Evolutionary conservation across 2,888 invertebrate genomes (phyloP), one percentile per base, ranked within the genome.

Genomic region (Polydrusus tereticollis): DNA sequence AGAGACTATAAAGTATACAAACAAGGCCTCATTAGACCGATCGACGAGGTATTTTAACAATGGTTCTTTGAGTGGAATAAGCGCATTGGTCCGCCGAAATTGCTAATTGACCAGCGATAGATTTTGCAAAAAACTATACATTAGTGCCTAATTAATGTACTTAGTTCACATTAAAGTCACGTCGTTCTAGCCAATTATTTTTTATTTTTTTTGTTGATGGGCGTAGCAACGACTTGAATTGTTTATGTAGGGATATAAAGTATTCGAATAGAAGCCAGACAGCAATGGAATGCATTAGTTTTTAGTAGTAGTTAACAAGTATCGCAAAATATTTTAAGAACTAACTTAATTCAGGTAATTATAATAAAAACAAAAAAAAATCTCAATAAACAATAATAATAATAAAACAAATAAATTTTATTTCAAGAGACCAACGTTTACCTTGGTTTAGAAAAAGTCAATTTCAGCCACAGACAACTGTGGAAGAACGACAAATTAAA

Each of bases 11-110:
- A 83, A 84, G 83, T 83, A 83, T 82, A 83, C 82, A 82, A 82
- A 80, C 83, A 82, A 82, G 79, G 79, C 81, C 83, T 84, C 83
- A 84, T 84, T 84, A 84, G 82, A 81, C 81, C 81, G 80, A 79
- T 76, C 78, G 78, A 77, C 78, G 73, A 77, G 82, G 81, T 79
- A 82, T 82, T 83, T 82, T 83, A 83, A 84, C 84, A 84, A 84
- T 83, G 83, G 73, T 68, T 68, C 64, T 68, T 68, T 64, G 68
- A 65, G 65, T 65, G 65, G 69, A 73, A 52, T 57, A 41, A 33
- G 59, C 57, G 57, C 66, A 65, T 50, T 66, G 69, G 63, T 69
- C 66, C 59, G 60, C 73, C 73, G 73, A 73, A 73, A 60, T 73
- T 59, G 62, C 73, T 73, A 73, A 73, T 73, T 73, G 69, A 73